Conservation (phyloP, 1,140 invertebrate genomes). For the Dreissena polymorpha region DNA sequence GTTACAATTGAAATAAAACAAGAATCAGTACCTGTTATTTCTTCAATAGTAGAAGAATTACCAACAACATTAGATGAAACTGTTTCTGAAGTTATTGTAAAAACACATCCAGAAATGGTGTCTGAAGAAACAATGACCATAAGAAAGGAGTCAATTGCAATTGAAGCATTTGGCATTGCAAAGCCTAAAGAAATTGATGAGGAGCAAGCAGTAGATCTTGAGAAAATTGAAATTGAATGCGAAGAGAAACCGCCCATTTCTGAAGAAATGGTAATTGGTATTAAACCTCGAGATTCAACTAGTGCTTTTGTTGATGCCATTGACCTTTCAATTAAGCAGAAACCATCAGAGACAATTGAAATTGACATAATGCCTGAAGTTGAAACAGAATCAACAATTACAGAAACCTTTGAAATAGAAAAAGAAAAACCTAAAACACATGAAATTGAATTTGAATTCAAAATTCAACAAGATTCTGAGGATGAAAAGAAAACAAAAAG, state of each 20-base stretch:
- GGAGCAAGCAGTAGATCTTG: background rate
- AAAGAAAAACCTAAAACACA: conserved; percentile 25
- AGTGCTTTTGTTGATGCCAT: background rate
- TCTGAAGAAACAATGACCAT: background rate
- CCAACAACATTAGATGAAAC: background rate
- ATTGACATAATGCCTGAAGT: conserved; percentile 11
- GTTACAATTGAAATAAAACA: conserved; percentile 1
- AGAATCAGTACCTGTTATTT: background rate
- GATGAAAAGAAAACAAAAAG: background rate
- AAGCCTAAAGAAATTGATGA: background rate
- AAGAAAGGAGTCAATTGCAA: conserved; percentile 9
- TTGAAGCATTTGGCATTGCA: background rate
- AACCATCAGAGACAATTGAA: conserved; percentile 9
- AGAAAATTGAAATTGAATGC: background rate
- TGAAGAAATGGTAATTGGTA: background rate
- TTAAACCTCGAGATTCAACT: no score
- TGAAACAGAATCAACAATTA: no score
- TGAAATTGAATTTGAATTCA: conserved; percentile 16
- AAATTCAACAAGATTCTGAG: background rate
- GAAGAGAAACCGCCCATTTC: background rate
- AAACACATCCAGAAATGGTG: background rate
- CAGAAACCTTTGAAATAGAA: background rate
- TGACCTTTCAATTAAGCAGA: background rate
- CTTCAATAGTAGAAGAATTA: conserved; percentile 16
- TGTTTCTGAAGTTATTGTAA: conserved; percentile 10